Conservation (phyloP, 1,140 invertebrate species). For the Diorhabda elongata region DNA sequence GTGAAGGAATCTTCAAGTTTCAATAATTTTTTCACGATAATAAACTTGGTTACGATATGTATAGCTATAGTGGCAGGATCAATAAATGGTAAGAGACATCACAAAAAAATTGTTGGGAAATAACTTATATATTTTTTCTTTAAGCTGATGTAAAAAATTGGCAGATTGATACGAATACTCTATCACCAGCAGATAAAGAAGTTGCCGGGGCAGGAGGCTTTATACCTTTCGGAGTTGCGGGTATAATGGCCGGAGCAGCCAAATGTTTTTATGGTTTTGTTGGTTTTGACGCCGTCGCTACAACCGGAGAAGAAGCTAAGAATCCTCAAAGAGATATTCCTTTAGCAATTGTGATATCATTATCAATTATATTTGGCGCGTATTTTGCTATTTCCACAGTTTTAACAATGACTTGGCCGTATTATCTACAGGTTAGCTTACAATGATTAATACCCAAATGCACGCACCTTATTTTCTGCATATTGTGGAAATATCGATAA, state of each 20-base stretch:
- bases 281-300: conserved; percentile 87
- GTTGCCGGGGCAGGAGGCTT: conserved; percentile 69
- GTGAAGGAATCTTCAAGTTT: conserved; percentile 79
- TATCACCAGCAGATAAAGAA: conserved; percentile 50
- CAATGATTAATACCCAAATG: background rate
- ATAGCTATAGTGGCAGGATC: conserved; percentile 79
- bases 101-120: too few species aligned
- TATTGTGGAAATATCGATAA: too few species aligned
- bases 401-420: conserved; percentile 89
- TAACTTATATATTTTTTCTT: conserved; percentile 17
- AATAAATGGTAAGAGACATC: conserved; percentile 59
- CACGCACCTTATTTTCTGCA: too few species aligned
- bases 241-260: conserved; percentile 79
- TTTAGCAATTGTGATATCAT: conserved; percentile 76
- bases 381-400: conserved; percentile 86
- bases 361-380: conserved; percentile 72
- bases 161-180: conserved; percentile 51
- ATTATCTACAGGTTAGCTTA: conserved; percentile 69
- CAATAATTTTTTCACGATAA: conserved; percentile 78
- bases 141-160: conserved; percentile 64
- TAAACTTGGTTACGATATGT: conserved; percentile 76
- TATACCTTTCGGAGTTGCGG: conserved; percentile 76
- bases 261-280: conserved; percentile 93
- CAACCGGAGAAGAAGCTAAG: conserved; percentile 80
- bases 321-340: conserved; percentile 87